Conservation (phyloP, 1,140 invertebrate species). For the Luehdorfia chinensis region DNA sequence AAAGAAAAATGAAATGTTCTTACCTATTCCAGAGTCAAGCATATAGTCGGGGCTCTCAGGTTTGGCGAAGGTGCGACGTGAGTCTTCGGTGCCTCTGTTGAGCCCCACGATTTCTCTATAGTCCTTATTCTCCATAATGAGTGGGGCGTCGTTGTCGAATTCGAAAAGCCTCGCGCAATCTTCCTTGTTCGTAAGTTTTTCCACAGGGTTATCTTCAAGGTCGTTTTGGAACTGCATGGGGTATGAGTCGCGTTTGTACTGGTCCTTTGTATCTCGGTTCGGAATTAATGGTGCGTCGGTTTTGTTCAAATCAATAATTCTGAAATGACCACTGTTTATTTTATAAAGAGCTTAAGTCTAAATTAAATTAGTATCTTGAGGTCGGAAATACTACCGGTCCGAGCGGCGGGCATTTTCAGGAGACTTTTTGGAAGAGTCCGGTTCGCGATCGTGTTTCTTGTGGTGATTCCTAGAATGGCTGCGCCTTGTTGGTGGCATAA, state of each 20-base stretch:
- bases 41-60: slow-evolving; percentile 74
- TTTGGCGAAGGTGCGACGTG: slow-evolving; percentile 63
- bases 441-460: slow-evolving; percentile 62
- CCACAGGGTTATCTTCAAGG: slow-evolving; percentile 64
- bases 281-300: slow-evolving; percentile 54
- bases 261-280: slow-evolving; percentile 53
- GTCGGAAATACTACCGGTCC: slow-evolving; percentile 39
- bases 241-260: slow-evolving; percentile 52
- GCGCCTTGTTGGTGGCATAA: slow-evolving; percentile 71
- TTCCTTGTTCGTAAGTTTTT: slow-evolving; percentile 67
- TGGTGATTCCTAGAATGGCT: slow-evolving; percentile 72
- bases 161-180: slow-evolving; percentile 73
- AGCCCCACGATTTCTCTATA: slow-evolving; percentile 63
- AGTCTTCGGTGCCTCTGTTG: slow-evolving; percentile 65
- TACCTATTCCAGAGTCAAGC: slow-evolving; percentile 76
- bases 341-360: neutral
- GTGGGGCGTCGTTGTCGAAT: slow-evolving; percentile 69
- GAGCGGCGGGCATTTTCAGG: slow-evolving; percentile 57
- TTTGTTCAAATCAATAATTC: slow-evolving; percentile 72
- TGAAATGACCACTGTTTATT: slow-evolving; percentile 32
- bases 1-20: too few relatives aligned
- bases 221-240: slow-evolving; percentile 42
- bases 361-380: too few relatives aligned
- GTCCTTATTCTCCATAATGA: slow-evolving; percentile 67
- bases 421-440: slow-evolving; percentile 50